These are phyloP conservation scores for Ischnus inquisitorius DNA, from an alignment of 2,888 invertebrate genomes.

Conservation along the genomic window DNA sequence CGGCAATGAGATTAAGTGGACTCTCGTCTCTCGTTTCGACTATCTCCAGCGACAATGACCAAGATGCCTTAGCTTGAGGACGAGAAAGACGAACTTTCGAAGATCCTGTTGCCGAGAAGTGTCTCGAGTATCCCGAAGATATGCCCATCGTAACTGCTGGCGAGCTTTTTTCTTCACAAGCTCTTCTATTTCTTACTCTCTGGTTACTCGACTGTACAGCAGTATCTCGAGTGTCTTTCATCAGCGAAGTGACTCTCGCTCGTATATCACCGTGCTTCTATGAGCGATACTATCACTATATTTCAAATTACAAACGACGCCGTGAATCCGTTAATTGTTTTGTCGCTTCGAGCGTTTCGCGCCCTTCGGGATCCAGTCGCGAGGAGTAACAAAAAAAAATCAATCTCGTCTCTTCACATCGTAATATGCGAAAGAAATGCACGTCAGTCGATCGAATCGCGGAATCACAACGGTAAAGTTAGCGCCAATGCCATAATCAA, in stretches of 20 bases:
- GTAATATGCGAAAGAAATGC: not conserved
- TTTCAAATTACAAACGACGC: not conserved
- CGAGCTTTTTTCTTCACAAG: conserved; percentile 38
- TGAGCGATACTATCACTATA: not conserved
- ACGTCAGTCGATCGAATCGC: not conserved
- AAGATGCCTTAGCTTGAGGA: conserved; percentile 19
- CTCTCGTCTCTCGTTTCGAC: conserved; percentile 34
- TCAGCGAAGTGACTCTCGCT: conserved; percentile 10
- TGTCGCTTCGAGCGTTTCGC: not conserved
- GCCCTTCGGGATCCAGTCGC: too few species aligned
- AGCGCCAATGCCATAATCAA: not conserved
- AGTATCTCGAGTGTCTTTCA: conserved; percentile 37
- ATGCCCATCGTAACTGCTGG: conserved; percentile 27
- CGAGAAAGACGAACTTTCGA: conserved; percentile 39
- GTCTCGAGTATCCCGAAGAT: conserved; percentile 43
- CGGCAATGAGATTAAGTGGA: conserved; percentile 33
- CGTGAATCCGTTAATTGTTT: not conserved
- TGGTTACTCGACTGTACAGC: conserved; percentile 31
- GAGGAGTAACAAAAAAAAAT: not conserved
- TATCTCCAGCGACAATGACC: conserved; percentile 38
- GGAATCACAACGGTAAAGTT: not conserved
- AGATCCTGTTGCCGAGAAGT: conserved; percentile 39
- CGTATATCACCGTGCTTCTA: not conserved
- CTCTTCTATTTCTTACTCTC: conserved; percentile 44
- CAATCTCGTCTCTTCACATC: not conserved